Conservation (phyloP, 2,113 vertebrate genomes). For the Hiodon tergisus region DNA sequence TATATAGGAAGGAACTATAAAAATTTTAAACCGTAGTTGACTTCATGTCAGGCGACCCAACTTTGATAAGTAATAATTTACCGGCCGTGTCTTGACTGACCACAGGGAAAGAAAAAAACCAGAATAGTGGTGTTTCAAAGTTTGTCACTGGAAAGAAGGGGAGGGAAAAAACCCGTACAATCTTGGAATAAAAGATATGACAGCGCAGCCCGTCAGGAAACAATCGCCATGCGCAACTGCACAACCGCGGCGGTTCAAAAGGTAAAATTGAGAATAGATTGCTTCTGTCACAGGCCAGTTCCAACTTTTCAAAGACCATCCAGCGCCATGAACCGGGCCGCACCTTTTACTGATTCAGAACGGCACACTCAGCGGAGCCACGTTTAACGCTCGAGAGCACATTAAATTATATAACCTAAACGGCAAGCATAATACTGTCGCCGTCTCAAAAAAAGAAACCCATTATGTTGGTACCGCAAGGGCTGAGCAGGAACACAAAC, state of each 20-base stretch:
- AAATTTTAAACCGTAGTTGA: too few relatives aligned
- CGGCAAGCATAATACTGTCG: conserved; percentile 41
- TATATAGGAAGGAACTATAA: too few relatives aligned
- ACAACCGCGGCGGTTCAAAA: conserved; percentile 38
- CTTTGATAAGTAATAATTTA: too few relatives aligned
- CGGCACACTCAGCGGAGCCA: conserved; percentile 14
- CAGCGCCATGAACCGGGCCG: conserved; percentile 21
- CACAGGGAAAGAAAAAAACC: not conserved
- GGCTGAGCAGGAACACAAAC: conserved; percentile 27
- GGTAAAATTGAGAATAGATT: conserved; percentile 49
- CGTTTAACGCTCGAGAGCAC: conserved; percentile 54
- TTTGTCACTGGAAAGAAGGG: not conserved
- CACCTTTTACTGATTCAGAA: conserved; percentile 30
- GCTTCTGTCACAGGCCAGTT: conserved; percentile 44
- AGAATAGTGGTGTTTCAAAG: not conserved
- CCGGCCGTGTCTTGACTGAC: not conserved
- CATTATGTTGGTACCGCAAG: conserved; percentile 38
- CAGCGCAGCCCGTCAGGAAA: conserved; percentile 43
- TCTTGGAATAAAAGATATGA: conserved; percentile 32
- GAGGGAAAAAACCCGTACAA: not conserved
- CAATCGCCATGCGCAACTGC: conserved; percentile 41
- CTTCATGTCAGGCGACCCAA: too few relatives aligned
- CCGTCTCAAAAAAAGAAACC: conserved; percentile 36
- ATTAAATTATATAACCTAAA: conserved; percentile 48
- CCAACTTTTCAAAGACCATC: conserved; percentile 31